Percentiles rank a stretch among this genome's conserved stretches.
Evolutionary conservation across 2,888 invertebrate genomes (phyloP).

Genomic region (Trilocha varians): DNA sequence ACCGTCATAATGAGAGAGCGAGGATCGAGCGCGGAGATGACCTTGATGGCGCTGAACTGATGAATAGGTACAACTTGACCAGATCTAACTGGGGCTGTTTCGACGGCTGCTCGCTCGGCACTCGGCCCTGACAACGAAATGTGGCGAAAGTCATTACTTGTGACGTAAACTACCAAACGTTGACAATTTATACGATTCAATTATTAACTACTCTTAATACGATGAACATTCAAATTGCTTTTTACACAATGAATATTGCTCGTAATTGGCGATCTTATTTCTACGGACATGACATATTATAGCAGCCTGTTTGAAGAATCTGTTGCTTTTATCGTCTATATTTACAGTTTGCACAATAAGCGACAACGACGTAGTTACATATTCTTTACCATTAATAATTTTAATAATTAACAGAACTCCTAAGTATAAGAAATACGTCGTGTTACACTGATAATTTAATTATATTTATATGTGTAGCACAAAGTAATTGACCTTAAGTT

Average conservation of each 20-base stretch:
- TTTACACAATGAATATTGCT: too few species aligned
- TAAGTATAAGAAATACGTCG: too few species aligned
- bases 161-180: conserved; percentile 16
- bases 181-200: too few species aligned
- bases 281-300: too few species aligned
- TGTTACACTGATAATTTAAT: too few species aligned
- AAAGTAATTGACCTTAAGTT: neutral
- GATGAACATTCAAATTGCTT: too few species aligned
- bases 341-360: neutral
- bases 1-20: conserved; percentile 18
- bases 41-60: conserved; percentile 37
- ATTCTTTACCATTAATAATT: too few species aligned
- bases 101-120: conserved; percentile 30
- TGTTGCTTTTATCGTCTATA: neutral
- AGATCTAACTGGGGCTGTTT: conserved; percentile 27
- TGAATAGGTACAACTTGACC: conserved; percentile 34
- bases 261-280: too few species aligned
- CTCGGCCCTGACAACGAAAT: conserved; percentile 56
- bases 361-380: too few species aligned
- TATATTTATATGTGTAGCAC: neutral
- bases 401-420: too few species aligned
- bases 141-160: conserved; percentile 62
- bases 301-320: neutral
- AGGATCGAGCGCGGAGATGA: conserved; percentile 22
- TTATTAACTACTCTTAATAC: too few species aligned